Evolutionary conservation across 2,888 invertebrate species (phyloP), one percentile per base, ranked within the genome.

Genomic region (Cosmorhoe ocellata): DNA sequence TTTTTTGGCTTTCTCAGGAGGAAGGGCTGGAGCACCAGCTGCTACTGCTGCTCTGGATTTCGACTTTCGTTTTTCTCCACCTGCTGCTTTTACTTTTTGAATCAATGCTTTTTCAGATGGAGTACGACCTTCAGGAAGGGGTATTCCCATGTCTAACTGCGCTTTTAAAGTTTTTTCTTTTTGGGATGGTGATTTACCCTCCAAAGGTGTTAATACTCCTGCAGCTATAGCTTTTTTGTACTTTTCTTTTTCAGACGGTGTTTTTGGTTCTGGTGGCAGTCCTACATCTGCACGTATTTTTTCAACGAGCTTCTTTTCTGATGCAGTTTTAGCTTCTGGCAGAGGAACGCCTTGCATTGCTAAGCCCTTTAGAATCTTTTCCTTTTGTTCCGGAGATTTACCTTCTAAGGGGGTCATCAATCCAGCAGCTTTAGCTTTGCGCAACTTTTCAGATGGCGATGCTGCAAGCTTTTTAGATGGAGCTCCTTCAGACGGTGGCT

Each of bases 381-480:
- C 47, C 68, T 49, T 58, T 51, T 28, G 53, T 51, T 13, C 60
- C 0, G 73, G 69, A 26, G 74, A 41, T 55, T 71, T 66, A 0
- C 64, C 66, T 53, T 53, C 53, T 13, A 66, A 31, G 6, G 66
- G 64, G 4, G 64, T 64, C 0, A 66, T 4, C 1, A 66, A 30
- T 0, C 67, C 69, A 8, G 62, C 64, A 0, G 62, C 64, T 65
- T 66, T 67, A 0, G 69, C 69, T 56, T 61, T 61, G 3, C 50
- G 40, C n/a, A 68, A 3, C 34, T 66, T 67, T 33, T 63, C 66
- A 7, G 71, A 67, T 2, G 60, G 56, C 0, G 26, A 9, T 0
- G 13, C 30, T 7, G 10, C 11, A n/a, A 6, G 3, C 38, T 65
- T 67, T 33, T 63, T 65, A 6, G 69, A 66, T 3, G 60, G 56